These are phyloP conservation scores for Styela plicata DNA, from an alignment of 23 tunicate genomes.

Conservation along the genomic window DNA sequence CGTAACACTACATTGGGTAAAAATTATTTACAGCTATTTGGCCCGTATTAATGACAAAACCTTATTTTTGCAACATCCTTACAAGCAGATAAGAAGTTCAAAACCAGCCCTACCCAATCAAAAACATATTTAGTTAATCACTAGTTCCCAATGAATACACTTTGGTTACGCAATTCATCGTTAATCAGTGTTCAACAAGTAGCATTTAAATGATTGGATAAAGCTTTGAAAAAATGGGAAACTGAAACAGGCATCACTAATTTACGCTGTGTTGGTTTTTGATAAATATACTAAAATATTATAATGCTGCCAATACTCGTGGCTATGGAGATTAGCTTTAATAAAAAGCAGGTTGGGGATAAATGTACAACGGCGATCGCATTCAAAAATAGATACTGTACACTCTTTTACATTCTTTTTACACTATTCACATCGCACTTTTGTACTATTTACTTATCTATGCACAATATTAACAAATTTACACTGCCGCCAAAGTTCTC, in stretches of 20 bases:
- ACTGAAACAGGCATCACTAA: no score
- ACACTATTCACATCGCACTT: slow-evolving; percentile 33
- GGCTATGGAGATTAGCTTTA: no score
- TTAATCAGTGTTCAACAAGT: no score
- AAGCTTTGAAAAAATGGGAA: no score
- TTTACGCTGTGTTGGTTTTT: no score
- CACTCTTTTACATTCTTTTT: slow-evolving; percentile 33
- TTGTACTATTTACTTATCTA: slow-evolving; percentile 22
- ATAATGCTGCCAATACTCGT: no score
- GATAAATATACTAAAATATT: no score
- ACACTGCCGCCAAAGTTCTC: neutral
- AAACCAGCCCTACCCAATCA: neutral
- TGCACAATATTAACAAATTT: slow-evolving; percentile 30
- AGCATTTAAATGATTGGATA: no score
- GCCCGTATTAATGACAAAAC: neutral
- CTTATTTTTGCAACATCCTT: neutral
- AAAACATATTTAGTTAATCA: no score
- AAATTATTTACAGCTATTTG: neutral
- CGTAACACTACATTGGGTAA: no score
- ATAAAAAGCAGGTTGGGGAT: neutral
- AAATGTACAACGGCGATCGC: slow-evolving; percentile 36
- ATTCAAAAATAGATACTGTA: slow-evolving; percentile 33
- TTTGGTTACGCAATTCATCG: no score
- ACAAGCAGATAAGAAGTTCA: neutral
- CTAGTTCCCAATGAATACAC: no score